Evolutionary conservation across 2,888 invertebrate species (phyloP).

Genomic region (Tinea trinotella): DNA sequence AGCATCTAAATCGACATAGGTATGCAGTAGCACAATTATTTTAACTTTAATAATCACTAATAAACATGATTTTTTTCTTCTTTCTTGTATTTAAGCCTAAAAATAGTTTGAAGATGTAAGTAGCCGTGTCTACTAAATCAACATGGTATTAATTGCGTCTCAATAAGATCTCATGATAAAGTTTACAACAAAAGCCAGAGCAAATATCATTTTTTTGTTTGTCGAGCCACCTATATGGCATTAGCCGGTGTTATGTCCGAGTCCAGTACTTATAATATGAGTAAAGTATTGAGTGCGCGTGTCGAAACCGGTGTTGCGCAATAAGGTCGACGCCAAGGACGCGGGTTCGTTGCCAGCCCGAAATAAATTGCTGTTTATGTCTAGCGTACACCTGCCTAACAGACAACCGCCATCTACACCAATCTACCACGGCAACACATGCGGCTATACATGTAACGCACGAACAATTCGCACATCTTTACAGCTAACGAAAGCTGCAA

Average conservation of each 20-base stretch:
- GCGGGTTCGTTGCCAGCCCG: conserved; percentile 62
- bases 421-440: conserved; percentile 9
- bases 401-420: conserved; percentile 20
- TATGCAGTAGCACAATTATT: no score
- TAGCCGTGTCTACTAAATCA: neutral
- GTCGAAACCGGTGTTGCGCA: conserved; percentile 68
- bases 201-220: neutral
- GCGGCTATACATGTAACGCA: neutral
- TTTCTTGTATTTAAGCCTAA: no score
- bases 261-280: conserved; percentile 1
- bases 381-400: conserved; percentile 42
- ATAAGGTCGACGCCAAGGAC: conserved; percentile 70
- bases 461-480: neutral
- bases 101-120: no score
- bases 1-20: no score
- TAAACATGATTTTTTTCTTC: no score
- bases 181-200: neutral
- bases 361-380: conserved; percentile 63
- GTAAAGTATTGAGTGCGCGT: conserved; percentile 34
- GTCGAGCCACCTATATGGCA: neutral
- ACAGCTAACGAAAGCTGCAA: neutral
- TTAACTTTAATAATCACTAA: no score
- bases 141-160: neutral
- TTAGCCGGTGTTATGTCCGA: neutral
- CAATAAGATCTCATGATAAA: neutral